Evolutionary conservation across 1,140 invertebrate genomes (phyloP).

Genomic region (Drosophila tropicalis): DNA sequence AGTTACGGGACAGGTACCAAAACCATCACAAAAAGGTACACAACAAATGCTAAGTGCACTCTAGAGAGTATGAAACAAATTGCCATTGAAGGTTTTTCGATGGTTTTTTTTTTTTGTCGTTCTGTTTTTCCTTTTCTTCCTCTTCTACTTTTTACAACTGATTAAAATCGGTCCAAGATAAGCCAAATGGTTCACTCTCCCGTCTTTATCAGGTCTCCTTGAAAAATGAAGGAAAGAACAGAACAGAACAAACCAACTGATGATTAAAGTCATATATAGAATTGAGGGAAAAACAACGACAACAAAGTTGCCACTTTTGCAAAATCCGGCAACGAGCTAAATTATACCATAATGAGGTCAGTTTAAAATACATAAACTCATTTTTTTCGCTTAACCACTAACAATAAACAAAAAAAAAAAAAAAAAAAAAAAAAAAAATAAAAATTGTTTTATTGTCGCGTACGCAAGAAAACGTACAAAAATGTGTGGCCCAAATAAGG

Average conservation of each 20-base stretch:
- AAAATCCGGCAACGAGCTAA: slow-evolving; percentile 4
- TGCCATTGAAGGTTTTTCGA: background rate
- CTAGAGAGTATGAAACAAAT: background rate
- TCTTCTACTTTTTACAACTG: slow-evolving; percentile 1
- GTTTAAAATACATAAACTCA: slow-evolving; percentile 57
- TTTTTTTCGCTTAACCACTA: slow-evolving; percentile 32
- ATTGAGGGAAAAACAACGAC: slow-evolving; percentile 21
- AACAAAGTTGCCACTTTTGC: slow-evolving; percentile 7
- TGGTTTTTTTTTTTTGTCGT: background rate
- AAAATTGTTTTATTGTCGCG: slow-evolving; percentile 59
- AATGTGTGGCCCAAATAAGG: slow-evolving; percentile 60
- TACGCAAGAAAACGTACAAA: slow-evolving; percentile 60
- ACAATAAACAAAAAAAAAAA: slow-evolving; percentile 51
- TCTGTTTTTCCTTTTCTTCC: background rate
- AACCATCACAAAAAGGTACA: background rate
- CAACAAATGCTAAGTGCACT: background rate
- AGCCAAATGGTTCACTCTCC: slow-evolving; percentile 1
- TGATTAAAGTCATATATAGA: slow-evolving; percentile 1
- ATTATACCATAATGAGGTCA: slow-evolving; percentile 21
- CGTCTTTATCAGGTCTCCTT: slow-evolving; percentile 20
- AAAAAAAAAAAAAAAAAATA: slow-evolving; percentile 36
- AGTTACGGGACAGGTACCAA: slow-evolving; percentile 23
- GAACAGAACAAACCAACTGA: background rate
- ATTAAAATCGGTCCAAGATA: slow-evolving; percentile 12
- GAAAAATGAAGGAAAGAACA: background rate